Evolutionary conservation across 2,113 vertebrate genomes (phyloP).

Genomic region (Coreoperca whiteheadi): DNA sequence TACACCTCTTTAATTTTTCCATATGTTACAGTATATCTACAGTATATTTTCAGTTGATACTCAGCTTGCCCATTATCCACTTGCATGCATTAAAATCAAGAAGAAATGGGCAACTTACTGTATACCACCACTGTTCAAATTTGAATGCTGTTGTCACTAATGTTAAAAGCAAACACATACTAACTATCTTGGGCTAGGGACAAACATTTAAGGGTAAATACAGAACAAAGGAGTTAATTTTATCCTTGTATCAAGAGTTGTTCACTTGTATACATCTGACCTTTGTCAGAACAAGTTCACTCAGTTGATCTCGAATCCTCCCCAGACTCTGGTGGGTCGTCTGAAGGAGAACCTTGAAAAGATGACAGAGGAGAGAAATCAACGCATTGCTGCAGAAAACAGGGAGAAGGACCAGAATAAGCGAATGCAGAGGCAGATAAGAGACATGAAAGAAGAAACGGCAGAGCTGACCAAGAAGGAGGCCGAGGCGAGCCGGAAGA

Average conservation of each 20-base stretch:
- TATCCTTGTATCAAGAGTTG: neutral
- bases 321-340: constrained; percentile 89
- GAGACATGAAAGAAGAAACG: constrained; percentile 96
- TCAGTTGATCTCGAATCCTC: constrained; percentile 7
- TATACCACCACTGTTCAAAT: neutral
- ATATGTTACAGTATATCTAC: neutral
- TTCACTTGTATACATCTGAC: neutral
- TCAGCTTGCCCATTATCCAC: neutral
- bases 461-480: constrained; percentile 95
- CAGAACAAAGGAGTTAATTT: neutral
- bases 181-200: too few relatives aligned
- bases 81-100: too few relatives aligned
- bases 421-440: constrained; percentile 92
- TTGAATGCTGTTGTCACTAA: neutral
- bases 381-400: constrained; percentile 88
- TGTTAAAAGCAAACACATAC: neutral
- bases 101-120: neutral
- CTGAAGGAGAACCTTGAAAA: constrained; percentile 98
- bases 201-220: neutral
- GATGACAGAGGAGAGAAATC: constrained; percentile 93
- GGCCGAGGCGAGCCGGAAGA: constrained; percentile 95
- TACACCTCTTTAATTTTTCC: neutral
- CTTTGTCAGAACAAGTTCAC: neutral
- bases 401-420: constrained; percentile 98
- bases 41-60: neutral